A percentile compares a stretch with the other conserved stretches of the same genome.
Conservation (phyloP, 2,113 vertebrate species). For the Misgurnus anguillicaudatus region DNA sequence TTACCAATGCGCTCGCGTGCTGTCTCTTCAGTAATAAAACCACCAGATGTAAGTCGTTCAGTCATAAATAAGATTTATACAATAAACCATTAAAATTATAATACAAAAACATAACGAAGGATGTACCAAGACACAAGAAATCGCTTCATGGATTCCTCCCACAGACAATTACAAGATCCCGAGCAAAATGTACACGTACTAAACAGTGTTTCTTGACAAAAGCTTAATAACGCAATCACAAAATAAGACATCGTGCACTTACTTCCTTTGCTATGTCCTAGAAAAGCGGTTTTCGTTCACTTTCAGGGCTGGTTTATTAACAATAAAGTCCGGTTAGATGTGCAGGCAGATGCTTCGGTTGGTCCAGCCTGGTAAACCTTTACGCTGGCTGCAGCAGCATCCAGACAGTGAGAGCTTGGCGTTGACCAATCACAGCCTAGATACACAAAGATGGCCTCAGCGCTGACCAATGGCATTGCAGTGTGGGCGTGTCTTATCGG, state of each 20-base stretch:
- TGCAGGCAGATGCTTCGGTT: slow-evolving; percentile 67
- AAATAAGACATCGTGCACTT: slow-evolving; percentile 3
- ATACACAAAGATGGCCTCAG: slow-evolving; percentile 50
- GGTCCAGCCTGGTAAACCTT: slow-evolving; percentile 60
- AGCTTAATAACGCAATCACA: not conserved
- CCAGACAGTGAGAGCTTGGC: slow-evolving; percentile 52
- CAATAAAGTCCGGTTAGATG: slow-evolving; percentile 62
- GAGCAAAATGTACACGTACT: not conserved
- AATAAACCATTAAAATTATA: not conserved
- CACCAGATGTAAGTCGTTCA: too few relatives aligned
- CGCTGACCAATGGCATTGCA: slow-evolving; percentile 63
- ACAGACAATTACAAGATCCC: slow-evolving; percentile 10
- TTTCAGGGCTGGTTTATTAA: slow-evolving; percentile 50
- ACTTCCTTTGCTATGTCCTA: slow-evolving; percentile 43
- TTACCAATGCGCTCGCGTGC: not conserved
- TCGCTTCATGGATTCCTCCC: not conserved
- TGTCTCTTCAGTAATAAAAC: not conserved
- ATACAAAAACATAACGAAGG: too few relatives aligned
- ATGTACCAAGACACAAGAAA: not conserved
- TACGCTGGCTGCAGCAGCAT: slow-evolving; percentile 64
- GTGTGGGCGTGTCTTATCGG: slow-evolving; percentile 60
- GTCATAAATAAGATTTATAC: not conserved
- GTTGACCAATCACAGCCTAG: slow-evolving; percentile 65
- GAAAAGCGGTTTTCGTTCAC: slow-evolving; percentile 16
- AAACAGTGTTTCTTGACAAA: not conserved